These are phyloP conservation scores for Penaeus indicus DNA, from an alignment of 1,140 invertebrate genomes.

Conservation along the genomic window DNA sequence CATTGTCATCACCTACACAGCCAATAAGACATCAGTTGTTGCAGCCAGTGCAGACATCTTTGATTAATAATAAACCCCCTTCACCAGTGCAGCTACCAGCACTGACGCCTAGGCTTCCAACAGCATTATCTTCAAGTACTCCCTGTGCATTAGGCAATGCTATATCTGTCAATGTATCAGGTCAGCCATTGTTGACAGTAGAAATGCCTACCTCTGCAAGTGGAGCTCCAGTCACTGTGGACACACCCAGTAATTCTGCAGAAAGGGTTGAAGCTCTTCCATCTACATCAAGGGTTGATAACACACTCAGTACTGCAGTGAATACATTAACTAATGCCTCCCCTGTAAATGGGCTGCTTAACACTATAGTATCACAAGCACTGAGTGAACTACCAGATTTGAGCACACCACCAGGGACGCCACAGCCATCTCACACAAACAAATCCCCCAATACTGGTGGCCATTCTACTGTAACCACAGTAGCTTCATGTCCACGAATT, in stretches of 20 bases:
- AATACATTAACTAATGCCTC: too few relatives aligned
- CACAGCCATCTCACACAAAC: slow-evolving; percentile 21
- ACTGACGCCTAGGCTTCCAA: neutral
- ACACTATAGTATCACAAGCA: slow-evolving; percentile 46
- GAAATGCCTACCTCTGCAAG: slow-evolving; percentile 41
- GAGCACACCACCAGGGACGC: slow-evolving; percentile 54
- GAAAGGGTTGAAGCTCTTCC: neutral
- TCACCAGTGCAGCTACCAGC: slow-evolving; percentile 37
- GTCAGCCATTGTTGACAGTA: slow-evolving; percentile 53
- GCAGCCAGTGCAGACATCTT: slow-evolving; percentile 27
- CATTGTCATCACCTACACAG: too few relatives aligned
- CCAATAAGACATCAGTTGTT: neutral
- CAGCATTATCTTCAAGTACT: slow-evolving; percentile 6
- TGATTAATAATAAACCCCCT: neutral
- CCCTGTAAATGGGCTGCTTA: slow-evolving; percentile 38
- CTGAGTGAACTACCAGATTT: slow-evolving; percentile 53
- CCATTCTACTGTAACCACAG: neutral
- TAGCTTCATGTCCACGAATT: neutral
- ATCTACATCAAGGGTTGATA: slow-evolving; percentile 2
- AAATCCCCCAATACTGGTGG: slow-evolving; percentile 4
- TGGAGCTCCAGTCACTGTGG: neutral
- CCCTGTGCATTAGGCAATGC: slow-evolving; percentile 41
- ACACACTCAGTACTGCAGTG: neutral
- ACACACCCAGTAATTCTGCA: neutral
- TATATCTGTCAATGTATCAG: slow-evolving; percentile 58